Percentiles rank a stretch among this genome's conserved stretches.
These are phyloP conservation scores for Paragorgia papillata DNA, from an alignment of 92 coral and sea anemone genomes.

Conservation along the genomic window DNA sequence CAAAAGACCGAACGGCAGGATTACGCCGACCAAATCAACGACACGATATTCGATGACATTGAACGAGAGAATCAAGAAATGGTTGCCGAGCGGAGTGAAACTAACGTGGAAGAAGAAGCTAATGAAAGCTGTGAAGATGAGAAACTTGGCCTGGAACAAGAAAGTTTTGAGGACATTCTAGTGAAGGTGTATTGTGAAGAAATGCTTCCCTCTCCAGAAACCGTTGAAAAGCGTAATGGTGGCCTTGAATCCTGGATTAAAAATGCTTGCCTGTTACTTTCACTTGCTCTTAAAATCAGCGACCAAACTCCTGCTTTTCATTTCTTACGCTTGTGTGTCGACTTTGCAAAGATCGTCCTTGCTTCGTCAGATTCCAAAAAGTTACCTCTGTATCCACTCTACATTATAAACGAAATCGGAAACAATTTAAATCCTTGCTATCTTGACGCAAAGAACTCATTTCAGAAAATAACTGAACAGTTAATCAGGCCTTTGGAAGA, in stretches of 20 bases:
- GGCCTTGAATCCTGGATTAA: slow-evolving; percentile 70
- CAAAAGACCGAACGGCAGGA: no score
- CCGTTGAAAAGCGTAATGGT: slow-evolving; percentile 33
- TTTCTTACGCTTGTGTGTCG: slow-evolving; percentile 80
- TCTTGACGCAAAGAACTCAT: slow-evolving; percentile 64
- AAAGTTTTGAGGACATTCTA: slow-evolving; percentile 14
- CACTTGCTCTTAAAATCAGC: slow-evolving; percentile 64
- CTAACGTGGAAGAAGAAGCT: not conserved
- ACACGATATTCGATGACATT: not conserved
- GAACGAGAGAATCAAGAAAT: no score
- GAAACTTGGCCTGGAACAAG: slow-evolving; percentile 10
- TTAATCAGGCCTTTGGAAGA: slow-evolving; percentile 46
- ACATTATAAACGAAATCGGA: slow-evolving; percentile 70
- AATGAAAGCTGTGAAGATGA: not conserved
- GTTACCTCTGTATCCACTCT: slow-evolving; percentile 45
- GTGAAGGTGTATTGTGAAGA: slow-evolving; percentile 49
- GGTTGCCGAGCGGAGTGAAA: not conserved
- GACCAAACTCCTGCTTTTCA: slow-evolving; percentile 66
- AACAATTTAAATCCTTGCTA: slow-evolving; percentile 51
- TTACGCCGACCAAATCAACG: not conserved
- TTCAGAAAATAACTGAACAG: slow-evolving; percentile 40
- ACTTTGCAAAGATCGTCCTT: slow-evolving; percentile 67
- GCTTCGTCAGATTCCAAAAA: slow-evolving; percentile 50
- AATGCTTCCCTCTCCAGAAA: slow-evolving; percentile 67
- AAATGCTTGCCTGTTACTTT: slow-evolving; percentile 55